A percentile compares a stretch with the other conserved stretches of the same genome.
These are phyloP conservation scores for Chrysolina oricalcia DNA, from an alignment of 2,888 invertebrate species.

Conservation along the genomic window DNA sequence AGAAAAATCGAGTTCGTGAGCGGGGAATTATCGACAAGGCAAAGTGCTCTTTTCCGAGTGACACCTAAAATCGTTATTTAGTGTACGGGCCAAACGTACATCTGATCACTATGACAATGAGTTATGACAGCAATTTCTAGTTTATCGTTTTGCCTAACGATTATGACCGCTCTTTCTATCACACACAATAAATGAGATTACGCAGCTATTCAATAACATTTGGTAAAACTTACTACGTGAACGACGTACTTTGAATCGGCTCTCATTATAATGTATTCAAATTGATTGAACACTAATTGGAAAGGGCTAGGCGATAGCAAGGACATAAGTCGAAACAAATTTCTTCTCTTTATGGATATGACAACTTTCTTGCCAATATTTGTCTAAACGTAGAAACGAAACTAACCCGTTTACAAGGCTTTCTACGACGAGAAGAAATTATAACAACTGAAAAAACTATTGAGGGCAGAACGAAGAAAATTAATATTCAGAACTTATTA, in stretches of 20 bases:
- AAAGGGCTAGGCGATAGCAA: conserved; percentile 9
- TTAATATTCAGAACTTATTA: too few species aligned
- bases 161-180: not conserved
- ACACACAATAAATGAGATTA: not conserved
- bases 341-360: not conserved
- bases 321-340: conserved; percentile 1
- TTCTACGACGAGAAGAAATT: too few species aligned
- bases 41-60: too few species aligned
- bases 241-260: not conserved
- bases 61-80: too few species aligned
- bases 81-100: too few species aligned
- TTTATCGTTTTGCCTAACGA: not conserved
- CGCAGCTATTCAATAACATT: not conserved
- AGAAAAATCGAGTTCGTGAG: too few species aligned
- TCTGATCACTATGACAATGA: too few species aligned
- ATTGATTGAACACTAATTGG: not conserved
- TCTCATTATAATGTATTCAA: conserved; percentile 2
- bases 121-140: not conserved
- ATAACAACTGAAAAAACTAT: too few species aligned
- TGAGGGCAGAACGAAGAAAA: too few species aligned
- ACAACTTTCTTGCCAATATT: not conserved
- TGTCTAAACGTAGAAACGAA: not conserved
- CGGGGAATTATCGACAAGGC: too few species aligned
- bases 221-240: not conserved
- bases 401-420: not conserved